Evolutionary conservation across 2,888 invertebrate species (phyloP), one percentile per base, ranked within the genome.

Genomic region (Patella depressa): DNA sequence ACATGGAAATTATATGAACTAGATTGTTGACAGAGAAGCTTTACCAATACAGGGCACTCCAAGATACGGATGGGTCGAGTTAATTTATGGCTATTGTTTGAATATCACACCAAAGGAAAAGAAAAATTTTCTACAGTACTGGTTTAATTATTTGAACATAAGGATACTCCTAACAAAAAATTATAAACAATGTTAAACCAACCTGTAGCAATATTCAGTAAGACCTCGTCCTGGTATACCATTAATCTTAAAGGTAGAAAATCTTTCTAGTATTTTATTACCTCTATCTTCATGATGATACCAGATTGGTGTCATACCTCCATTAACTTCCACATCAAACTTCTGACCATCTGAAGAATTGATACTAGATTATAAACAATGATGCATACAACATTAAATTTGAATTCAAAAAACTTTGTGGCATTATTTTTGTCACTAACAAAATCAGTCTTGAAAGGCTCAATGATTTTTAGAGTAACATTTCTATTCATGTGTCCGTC

Each of bases 181-280:
- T 9, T n/a, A 73, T 54, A n/a, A 12, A 19, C 29, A 59, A 24
- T 19, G 9, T 24, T 45, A 34, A 17, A 55, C 75, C 45, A 73
- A 89, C 89, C 89, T 88, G 82, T 90, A 90, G 75, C 86, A 86
- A 72, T 84, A 89, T 80, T 90, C 90, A 45, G 85, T 81, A 11
- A 89, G 79, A 5, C 90, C 90, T 53, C 84, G 81, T 14, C 87
- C 90, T 45, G 81, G 75, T n/a, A 80, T 78, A 1, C 88, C 88
- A 79, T 90, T 89, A 15, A 89, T 85, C 17, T 82, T 85, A 72
- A 84, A 88, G 3, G 80, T 80, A 79, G 86, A 87, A 75, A 89
- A 85, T 15, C 85, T 85, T 79, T 90, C 89, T 69, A 85, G 82
- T 3, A 90, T 83, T 59, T 86, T 82, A 59, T 85, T 85, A 5